These are phyloP conservation scores for Arctopsyche grandis DNA, from an alignment of 1,140 invertebrate genomes.

Conservation along the genomic window DNA sequence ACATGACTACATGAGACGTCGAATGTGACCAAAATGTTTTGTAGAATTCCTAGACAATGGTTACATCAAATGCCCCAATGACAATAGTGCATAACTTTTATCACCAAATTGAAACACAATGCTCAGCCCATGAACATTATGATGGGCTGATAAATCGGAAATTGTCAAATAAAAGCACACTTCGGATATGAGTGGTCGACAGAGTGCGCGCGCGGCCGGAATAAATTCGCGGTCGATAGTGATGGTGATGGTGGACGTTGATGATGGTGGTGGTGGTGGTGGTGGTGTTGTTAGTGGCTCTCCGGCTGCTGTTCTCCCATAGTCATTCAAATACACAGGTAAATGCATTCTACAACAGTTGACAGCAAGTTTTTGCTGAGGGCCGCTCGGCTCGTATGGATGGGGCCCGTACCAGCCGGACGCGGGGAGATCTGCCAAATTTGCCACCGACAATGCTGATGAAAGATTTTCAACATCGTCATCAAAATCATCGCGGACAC, in stretches of 20 bases:
- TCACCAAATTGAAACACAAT: too few relatives aligned
- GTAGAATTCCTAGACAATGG: too few relatives aligned
- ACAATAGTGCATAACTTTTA: too few relatives aligned
- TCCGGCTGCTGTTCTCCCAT: conserved; percentile 4
- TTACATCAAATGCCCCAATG: too few relatives aligned
- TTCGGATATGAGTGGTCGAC: too few relatives aligned
- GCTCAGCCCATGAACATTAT: too few relatives aligned
- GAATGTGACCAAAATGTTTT: too few relatives aligned
- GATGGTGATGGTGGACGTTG: neutral
- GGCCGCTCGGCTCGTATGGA: neutral
- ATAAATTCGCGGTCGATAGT: neutral
- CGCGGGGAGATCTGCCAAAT: conserved; percentile 12
- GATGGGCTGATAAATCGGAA: too few relatives aligned
- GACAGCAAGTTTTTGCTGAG: conserved; percentile 41
- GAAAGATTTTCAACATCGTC: neutral
- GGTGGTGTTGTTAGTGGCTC: conserved; percentile 18
- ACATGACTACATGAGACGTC: too few relatives aligned
- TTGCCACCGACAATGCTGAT: neutral
- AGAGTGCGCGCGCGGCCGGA: too few relatives aligned
- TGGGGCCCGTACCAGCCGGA: neutral
- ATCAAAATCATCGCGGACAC: too few relatives aligned
- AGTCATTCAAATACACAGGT: conserved; percentile 44
- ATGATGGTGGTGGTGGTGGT: neutral
- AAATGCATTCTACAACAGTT: conserved; percentile 46
- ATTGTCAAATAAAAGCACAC: too few relatives aligned